Percentiles rank a stretch among this genome's conserved stretches.
phyloP scores from a whole-genome alignment of 2,797 vertebrate genomes.

The Stomatorhinus walkeri region DNA sequence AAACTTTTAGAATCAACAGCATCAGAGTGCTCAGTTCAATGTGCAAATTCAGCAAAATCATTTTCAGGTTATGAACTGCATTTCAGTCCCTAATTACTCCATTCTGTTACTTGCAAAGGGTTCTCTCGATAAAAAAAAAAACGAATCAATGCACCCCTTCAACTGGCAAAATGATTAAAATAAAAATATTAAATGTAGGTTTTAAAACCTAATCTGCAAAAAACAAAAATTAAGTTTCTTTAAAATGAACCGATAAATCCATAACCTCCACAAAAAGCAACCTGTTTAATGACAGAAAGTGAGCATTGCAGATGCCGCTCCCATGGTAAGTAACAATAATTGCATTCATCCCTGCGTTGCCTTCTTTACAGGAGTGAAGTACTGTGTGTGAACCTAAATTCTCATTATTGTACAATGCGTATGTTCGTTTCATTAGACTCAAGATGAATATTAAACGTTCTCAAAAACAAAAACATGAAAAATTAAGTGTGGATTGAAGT shows the following conservation, averaged over 20 bases:
- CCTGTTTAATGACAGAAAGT: background rate
- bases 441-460: background rate
- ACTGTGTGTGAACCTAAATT: background rate
- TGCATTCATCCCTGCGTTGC: background rate
- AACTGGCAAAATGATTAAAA: background rate
- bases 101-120: background rate
- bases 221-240: background rate
- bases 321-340: background rate
- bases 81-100: background rate
- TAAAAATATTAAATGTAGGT: background rate
- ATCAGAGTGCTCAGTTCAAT: background rate
- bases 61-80: background rate
- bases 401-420: background rate
- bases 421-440: background rate
- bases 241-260: background rate
- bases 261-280: background rate
- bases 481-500: background rate
- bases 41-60: conserved; percentile 11
- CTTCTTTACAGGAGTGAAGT: background rate
- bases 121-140: background rate
- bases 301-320: background rate
- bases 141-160: background rate
- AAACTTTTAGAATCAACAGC: background rate
- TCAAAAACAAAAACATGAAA: background rate
- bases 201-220: background rate